phyloP scores from a whole-genome alignment of 2,797 vertebrate species.

The Phoxinus dragarum region DNA sequence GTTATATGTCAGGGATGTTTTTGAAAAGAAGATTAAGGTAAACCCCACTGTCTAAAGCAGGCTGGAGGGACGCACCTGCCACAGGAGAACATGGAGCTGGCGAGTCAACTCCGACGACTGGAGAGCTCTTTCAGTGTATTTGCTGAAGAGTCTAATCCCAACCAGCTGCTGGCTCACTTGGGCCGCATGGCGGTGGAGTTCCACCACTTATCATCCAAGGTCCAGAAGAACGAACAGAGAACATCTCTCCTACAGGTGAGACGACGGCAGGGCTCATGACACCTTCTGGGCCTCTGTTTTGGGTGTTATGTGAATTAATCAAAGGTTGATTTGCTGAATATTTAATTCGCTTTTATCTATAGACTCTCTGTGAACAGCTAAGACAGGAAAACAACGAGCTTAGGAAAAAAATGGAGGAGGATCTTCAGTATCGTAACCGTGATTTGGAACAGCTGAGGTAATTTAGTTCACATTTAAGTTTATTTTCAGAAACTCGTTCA shows the following conservation, averaged over 20 bases:
- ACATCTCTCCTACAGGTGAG: slow-evolving; percentile 93
- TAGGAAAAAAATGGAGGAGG: slow-evolving; percentile 92
- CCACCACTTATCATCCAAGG: slow-evolving; percentile 94
- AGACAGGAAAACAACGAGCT: slow-evolving; percentile 95
- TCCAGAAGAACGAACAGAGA: slow-evolving; percentile 96
- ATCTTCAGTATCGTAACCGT: slow-evolving; percentile 92
- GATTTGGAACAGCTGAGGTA: slow-evolving; percentile 92
- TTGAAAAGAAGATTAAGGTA: neutral
- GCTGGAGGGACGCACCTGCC: slow-evolving; percentile 72
- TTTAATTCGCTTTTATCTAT: slow-evolving; percentile 30
- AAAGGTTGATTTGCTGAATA: neutral
- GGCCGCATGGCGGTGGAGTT: slow-evolving; percentile 99
- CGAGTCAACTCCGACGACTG: slow-evolving; percentile 90
- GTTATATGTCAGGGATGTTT: slow-evolving; percentile 12
- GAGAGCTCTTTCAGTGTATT: slow-evolving; percentile 94
- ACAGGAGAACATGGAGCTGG: slow-evolving; percentile 87
- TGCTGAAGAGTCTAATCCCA: slow-evolving; percentile 92
- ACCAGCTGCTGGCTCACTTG: slow-evolving; percentile 91
- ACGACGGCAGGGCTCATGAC: neutral
- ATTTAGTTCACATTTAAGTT: neutral
- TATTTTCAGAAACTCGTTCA: neutral
- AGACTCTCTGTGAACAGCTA: slow-evolving; percentile 96
- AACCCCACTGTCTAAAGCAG: slow-evolving; percentile 43
- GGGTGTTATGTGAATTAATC: neutral
- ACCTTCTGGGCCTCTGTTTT: neutral